These are phyloP conservation scores for Rana temporaria DNA, from an alignment of 2,113 vertebrate species.

Conservation along the genomic window DNA sequence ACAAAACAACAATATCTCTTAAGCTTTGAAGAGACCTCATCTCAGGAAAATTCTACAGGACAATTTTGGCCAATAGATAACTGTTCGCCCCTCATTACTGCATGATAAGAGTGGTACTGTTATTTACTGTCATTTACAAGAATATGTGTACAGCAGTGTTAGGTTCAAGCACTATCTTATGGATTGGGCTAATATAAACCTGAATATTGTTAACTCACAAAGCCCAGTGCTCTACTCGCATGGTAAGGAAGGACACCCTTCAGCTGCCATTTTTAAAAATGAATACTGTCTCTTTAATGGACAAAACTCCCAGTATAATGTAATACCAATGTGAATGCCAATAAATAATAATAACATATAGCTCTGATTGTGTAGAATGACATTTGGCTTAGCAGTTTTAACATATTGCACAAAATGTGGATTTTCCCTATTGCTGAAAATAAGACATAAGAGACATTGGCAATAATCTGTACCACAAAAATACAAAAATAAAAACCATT, in stretches of 20 bases:
- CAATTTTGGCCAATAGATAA: too few relatives aligned
- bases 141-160: too few relatives aligned
- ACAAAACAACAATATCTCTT: too few relatives aligned
- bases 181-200: too few relatives aligned
- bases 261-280: constrained; percentile 50
- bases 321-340: constrained; percentile 63
- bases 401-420: constrained; percentile 67
- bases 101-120: too few relatives aligned
- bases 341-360: constrained; percentile 63
- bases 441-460: constrained; percentile 57
- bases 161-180: too few relatives aligned
- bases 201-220: too few relatives aligned
- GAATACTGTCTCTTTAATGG: constrained; percentile 67
- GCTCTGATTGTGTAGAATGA: constrained; percentile 63
- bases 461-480: constrained; percentile 59
- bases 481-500: constrained; percentile 62
- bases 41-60: too few relatives aligned
- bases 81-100: too few relatives aligned
- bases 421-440: constrained; percentile 65
- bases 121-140: too few relatives aligned
- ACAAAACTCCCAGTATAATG: constrained; percentile 66
- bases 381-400: constrained; percentile 68
- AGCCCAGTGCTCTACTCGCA: not conserved
- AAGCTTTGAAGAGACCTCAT: too few relatives aligned
- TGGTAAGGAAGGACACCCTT: constrained; percentile 60